Percentiles rank a stretch among this genome's conserved stretches.
These are phyloP conservation scores for Mormyrus hasselquistii DNA, from an alignment of 2,797 vertebrate species.

Conservation along the genomic window DNA sequence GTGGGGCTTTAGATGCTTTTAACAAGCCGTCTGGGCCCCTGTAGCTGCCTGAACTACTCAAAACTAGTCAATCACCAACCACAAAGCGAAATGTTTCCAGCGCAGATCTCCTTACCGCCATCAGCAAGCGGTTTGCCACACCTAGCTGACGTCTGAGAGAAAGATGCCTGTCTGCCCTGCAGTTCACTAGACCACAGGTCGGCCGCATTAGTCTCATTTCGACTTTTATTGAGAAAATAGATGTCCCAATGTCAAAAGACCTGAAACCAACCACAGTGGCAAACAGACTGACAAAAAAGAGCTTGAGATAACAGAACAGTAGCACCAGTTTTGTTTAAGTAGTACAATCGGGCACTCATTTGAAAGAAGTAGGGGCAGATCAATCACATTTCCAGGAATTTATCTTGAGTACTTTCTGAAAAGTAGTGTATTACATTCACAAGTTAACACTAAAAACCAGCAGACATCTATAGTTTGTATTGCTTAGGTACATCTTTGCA, in stretches of 20 bases:
- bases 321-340: constrained; percentile 17
- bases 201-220: not conserved
- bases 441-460: constrained; percentile 18
- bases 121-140: not conserved
- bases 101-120: not conserved
- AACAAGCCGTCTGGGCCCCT: not conserved
- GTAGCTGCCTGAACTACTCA: constrained; percentile 18
- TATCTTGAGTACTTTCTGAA: constrained; percentile 7
- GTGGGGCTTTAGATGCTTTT: not conserved
- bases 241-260: not conserved
- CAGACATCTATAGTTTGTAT: not conserved
- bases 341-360: constrained; percentile 6
- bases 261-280: constrained; percentile 1
- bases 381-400: constrained; percentile 17
- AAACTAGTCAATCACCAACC: constrained; percentile 6
- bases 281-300: not conserved
- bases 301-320: not conserved
- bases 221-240: constrained; percentile 13
- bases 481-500: constrained; percentile 11
- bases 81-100: not conserved
- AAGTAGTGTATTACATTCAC: constrained; percentile 22
- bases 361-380: constrained; percentile 18
- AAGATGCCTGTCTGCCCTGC: not conserved
- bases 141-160: not conserved
- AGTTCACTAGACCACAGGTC: not conserved